Conservation (phyloP, 37 sponge, comb jelly and placozoan species). For the Bolinopsis microptera region DNA sequence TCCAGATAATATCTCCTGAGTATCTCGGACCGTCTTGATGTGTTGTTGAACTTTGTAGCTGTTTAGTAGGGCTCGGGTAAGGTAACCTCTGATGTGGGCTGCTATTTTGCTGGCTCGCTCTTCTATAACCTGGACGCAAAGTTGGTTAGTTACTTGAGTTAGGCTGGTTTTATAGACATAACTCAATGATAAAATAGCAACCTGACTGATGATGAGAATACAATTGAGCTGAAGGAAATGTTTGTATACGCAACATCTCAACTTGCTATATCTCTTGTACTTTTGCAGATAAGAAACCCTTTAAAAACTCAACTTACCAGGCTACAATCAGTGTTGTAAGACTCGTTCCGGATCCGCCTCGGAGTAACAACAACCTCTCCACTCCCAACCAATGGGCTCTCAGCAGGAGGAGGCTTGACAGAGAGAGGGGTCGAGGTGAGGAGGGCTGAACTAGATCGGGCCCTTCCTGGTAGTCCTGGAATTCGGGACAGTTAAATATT, state of each 20-base stretch:
- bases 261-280: too few species aligned
- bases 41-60: conserved; percentile 63
- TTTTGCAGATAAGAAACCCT: too few species aligned
- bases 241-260: too few species aligned
- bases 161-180: too few species aligned
- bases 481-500: too few species aligned
- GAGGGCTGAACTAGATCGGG: background rate
- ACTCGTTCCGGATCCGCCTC: background rate
- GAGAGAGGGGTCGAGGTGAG: background rate
- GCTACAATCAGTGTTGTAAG: background rate
- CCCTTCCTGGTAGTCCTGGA: background rate
- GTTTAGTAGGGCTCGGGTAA: conserved; percentile 8
- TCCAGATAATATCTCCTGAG: background rate
- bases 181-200: too few species aligned
- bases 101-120: conserved; percentile 36
- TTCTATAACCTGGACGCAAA: conserved; percentile 31
- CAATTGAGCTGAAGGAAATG: too few species aligned
- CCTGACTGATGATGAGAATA: too few species aligned
- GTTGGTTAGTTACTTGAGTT: too few species aligned
- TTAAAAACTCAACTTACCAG: background rate
- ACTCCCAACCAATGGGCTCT: background rate
- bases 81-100: conserved; percentile 33
- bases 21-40: conserved; percentile 34
- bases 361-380: background rate
- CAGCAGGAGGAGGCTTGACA: background rate